These are phyloP conservation scores for Apodemia mormo DNA, from an alignment of 2,888 invertebrate species.

Conservation along the genomic window DNA sequence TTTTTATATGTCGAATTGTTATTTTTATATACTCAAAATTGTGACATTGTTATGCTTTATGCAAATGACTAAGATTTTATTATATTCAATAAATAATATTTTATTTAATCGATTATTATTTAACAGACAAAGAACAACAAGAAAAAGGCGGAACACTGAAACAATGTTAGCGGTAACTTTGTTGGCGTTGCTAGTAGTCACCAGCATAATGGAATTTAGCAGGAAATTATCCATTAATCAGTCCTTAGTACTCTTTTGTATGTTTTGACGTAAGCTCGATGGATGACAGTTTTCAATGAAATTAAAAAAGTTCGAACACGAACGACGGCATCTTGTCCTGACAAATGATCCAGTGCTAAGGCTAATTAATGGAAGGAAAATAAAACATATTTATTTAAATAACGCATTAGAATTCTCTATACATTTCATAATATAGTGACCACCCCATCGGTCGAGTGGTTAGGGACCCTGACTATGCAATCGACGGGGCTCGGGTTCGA, in stretches of 20 bases:
- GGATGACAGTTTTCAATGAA: conserved; percentile 56
- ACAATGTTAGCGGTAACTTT: conserved; percentile 13
- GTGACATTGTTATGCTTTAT: no score
- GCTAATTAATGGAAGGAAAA: conserved; percentile 11
- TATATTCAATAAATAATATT: no score
- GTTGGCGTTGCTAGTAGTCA: neutral
- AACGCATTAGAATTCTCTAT: no score
- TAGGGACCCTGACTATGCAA: no score
- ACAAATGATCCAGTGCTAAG: conserved; percentile 29
- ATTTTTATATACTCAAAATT: no score
- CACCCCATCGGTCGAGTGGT: no score
- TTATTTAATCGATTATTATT: no score
- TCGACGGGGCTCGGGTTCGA: no score
- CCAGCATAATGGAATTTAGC: conserved; percentile 11
- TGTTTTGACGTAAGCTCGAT: conserved; percentile 41
- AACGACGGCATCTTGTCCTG: conserved; percentile 36
- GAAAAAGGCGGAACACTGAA: neutral
- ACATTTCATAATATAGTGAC: no score
- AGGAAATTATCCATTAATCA: conserved; percentile 42
- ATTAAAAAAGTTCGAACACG: conserved; percentile 68
- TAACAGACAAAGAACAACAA: neutral
- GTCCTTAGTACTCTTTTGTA: conserved; percentile 31
- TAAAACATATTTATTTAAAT: conserved; percentile 1
- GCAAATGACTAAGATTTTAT: no score
- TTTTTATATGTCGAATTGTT: no score